Evolutionary conservation across 2,113 vertebrate genomes (phyloP), one percentile per base, ranked within the genome.

Genomic region (Dolichallabes microphthalmus): DNA sequence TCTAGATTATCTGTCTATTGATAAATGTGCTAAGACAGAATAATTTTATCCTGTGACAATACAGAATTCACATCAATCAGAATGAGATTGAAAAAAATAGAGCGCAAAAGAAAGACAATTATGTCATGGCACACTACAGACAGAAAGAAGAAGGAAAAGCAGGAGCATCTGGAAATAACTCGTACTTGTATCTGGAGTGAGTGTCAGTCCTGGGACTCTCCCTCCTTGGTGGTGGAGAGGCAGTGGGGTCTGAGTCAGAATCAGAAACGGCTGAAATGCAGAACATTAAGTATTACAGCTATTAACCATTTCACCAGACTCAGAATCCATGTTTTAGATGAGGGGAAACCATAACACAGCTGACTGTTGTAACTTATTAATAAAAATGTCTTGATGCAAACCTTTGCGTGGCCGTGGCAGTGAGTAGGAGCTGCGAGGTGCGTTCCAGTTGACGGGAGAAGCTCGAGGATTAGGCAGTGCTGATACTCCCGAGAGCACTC

Each of bases 161-260:
- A 32, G 20, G 17, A 4, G 27, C 27, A 57, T 2, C 13, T 22
- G 19, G 8, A 55, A 75, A 53, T 52, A 52, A 39, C 7, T 52
- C 71, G 52, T 91, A 95, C 95, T 93, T 95, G 91, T 95, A 95
- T 94, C 92, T 91, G 88, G 86, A 76, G 80, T 83, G 84, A 55
- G 50, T 73, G 9, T 94, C 91, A 1, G 32, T 32, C 6, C 77
- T 91, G 20, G 93, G 89, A 87, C 88, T 93, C 25, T 86, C 85
- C 68, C 4, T 89, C 84, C 86, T 88, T 15, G 73, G 73, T 0
- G 90, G 91, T 19, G 94, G 93, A 63, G 93, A 93, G 0, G 61
- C 39, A 35, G 92, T 94, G n/a, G 82, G 91, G 80, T 95, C 95
- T 0, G 95, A 95, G 89, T 94, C 95, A 0, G 94, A 95, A 1